These are phyloP conservation scores for Mus pahari DNA, from an alignment of 2,113 vertebrate genomes.

Conservation along the genomic window DNA sequence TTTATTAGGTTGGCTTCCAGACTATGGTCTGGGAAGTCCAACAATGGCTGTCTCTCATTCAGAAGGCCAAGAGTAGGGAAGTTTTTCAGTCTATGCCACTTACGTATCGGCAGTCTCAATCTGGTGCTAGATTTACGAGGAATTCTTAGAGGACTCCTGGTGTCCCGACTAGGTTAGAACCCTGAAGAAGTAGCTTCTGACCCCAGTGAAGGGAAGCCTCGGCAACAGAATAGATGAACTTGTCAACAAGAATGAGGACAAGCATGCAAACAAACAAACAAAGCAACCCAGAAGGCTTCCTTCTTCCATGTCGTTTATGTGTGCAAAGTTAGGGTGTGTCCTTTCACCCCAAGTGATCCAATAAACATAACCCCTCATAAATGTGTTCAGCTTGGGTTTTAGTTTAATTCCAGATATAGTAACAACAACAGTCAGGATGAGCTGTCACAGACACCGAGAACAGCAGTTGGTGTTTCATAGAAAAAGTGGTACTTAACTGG, in stretches of 20 bases:
- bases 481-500: not conserved
- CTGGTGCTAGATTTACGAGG: not conserved
- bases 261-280: not conserved
- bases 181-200: not conserved
- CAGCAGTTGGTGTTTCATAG: not conserved
- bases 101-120: not conserved
- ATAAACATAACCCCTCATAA: not conserved
- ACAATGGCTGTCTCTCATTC: not conserved
- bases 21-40: not conserved
- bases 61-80: not conserved
- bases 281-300: not conserved
- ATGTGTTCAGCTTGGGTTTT: not conserved
- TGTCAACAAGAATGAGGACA: not conserved
- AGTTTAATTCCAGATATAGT: not conserved
- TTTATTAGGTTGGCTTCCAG: not conserved
- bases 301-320: not conserved
- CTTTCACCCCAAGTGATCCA: too few species aligned
- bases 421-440: not conserved
- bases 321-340: not conserved
- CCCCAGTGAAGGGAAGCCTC: not conserved
- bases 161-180: not conserved
- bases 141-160: not conserved
- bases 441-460: not conserved
- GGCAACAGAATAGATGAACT: not conserved
- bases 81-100: not conserved